Conservation (phyloP, 2,888 invertebrate species). For the Chelonus formosanus region DNA sequence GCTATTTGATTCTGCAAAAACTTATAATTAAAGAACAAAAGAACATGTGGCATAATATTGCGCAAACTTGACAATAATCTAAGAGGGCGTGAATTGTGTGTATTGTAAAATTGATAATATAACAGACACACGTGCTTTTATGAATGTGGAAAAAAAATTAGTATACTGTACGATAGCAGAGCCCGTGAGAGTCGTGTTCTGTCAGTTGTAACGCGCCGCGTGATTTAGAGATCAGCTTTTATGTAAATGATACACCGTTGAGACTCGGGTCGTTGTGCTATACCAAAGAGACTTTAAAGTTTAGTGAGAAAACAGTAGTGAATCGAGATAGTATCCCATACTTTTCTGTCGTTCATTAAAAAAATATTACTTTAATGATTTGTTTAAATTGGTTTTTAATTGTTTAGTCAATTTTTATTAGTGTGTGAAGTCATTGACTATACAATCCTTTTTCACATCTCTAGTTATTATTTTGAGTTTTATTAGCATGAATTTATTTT, state of each 20-base stretch:
- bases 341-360: too few species aligned
- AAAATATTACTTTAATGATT: too few species aligned
- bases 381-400: too few species aligned
- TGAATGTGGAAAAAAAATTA: slow-evolving; percentile 19
- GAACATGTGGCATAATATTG: background rate
- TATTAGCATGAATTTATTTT: too few species aligned
- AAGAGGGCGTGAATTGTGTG: slow-evolving; percentile 1
- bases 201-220: slow-evolving; percentile 30
- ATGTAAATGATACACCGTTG: slow-evolving; percentile 31
- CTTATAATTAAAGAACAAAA: background rate
- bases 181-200: slow-evolving; percentile 11
- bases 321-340: too few species aligned
- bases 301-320: too few species aligned
- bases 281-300: background rate
- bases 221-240: slow-evolving; percentile 36
- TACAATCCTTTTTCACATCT: too few species aligned
- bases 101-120: slow-evolving; percentile 9
- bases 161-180: slow-evolving; percentile 20
- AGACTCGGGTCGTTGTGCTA: slow-evolving; percentile 16
- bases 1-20: background rate
- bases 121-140: background rate
- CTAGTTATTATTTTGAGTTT: too few species aligned
- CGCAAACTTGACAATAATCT: slow-evolving; percentile 3
- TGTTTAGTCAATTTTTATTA: too few species aligned
- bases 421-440: too few species aligned